phyloP scores from a whole-genome alignment of 2,888 invertebrate species.

The Hydrotaea diabolus region DNA sequence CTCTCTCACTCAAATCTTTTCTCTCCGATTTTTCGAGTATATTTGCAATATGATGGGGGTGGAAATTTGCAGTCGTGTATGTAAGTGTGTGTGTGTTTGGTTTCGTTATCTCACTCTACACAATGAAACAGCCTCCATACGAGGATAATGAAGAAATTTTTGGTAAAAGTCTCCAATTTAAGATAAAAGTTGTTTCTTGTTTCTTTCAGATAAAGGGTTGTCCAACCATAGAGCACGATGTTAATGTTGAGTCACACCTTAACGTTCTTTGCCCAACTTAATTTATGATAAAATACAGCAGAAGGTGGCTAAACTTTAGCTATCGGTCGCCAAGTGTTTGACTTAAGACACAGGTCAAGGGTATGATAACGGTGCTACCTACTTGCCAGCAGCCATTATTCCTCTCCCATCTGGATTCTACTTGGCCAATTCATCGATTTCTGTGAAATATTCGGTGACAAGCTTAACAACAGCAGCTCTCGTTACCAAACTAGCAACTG shows the following conservation, averaged over 20 bases:
- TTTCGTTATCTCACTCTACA: background rate
- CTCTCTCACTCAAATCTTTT: constrained; percentile 8
- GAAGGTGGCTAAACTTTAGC: background rate
- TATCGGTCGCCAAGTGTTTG: background rate
- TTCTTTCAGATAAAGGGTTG: too few species aligned
- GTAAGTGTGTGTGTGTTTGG: background rate
- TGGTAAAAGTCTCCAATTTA: background rate
- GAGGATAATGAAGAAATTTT: background rate
- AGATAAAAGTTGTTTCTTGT: too few species aligned
- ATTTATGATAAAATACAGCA: constrained; percentile 40
- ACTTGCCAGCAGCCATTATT: constrained; percentile 18
- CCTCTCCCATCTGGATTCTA: constrained; percentile 66
- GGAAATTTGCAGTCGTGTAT: background rate
- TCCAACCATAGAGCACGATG: too few species aligned
- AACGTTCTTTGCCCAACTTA: too few species aligned
- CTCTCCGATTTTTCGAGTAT: background rate
- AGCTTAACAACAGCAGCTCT: constrained; percentile 79
- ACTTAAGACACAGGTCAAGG: background rate
- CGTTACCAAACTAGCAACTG: constrained; percentile 76
- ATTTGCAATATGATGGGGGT: background rate
- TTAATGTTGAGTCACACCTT: too few species aligned
- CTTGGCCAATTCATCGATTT: constrained; percentile 75
- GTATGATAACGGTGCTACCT: constrained; percentile 27
- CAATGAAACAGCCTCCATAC: constrained; percentile 1
- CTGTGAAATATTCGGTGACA: constrained; percentile 78